Conservation (phyloP, 1,140 invertebrate species). For the Ceratina calcarata region DNA sequence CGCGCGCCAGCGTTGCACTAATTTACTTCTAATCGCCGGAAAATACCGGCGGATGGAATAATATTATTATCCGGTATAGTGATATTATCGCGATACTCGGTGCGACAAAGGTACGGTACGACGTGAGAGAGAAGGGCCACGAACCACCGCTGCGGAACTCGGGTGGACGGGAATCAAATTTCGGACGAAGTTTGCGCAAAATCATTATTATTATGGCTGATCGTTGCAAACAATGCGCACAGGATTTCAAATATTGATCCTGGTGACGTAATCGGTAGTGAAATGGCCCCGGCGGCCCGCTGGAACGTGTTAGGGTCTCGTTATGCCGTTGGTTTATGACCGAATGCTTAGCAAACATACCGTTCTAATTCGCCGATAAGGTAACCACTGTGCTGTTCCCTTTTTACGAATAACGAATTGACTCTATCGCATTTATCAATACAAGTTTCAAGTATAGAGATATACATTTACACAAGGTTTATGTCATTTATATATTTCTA, state of each 20-base stretch:
- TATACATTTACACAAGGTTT: too few species aligned
- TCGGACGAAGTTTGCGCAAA: slow-evolving; percentile 36
- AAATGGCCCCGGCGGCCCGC: slow-evolving; percentile 31
- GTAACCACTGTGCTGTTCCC: not conserved
- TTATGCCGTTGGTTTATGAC: slow-evolving; percentile 32
- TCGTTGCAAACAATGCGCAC: slow-evolving; percentile 49
- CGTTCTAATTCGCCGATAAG: slow-evolving; percentile 40
- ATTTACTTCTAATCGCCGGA: slow-evolving; percentile 49
- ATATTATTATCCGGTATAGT: slow-evolving; percentile 50
- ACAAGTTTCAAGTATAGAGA: not conserved
- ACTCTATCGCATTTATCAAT: not conserved
- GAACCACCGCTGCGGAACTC: not conserved
- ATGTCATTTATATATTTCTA: too few species aligned
- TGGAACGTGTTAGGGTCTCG: slow-evolving; percentile 39
- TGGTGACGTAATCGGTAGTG: slow-evolving; percentile 32
- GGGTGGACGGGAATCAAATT: slow-evolving; percentile 32
- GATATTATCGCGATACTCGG: slow-evolving; percentile 39
- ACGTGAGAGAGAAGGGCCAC: not conserved
- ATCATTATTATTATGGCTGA: slow-evolving; percentile 50
- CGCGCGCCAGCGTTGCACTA: slow-evolving; percentile 3
- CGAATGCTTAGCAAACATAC: slow-evolving; percentile 25
- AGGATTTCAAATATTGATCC: slow-evolving; percentile 53
- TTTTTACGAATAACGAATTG: slow-evolving; percentile 10
- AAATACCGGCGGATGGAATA: slow-evolving; percentile 47
- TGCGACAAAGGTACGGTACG: not conserved